Evolutionary conservation across 92 coral and sea anemone genomes (phyloP).

Genomic region (Anthopleura xanthogrammica): DNA sequence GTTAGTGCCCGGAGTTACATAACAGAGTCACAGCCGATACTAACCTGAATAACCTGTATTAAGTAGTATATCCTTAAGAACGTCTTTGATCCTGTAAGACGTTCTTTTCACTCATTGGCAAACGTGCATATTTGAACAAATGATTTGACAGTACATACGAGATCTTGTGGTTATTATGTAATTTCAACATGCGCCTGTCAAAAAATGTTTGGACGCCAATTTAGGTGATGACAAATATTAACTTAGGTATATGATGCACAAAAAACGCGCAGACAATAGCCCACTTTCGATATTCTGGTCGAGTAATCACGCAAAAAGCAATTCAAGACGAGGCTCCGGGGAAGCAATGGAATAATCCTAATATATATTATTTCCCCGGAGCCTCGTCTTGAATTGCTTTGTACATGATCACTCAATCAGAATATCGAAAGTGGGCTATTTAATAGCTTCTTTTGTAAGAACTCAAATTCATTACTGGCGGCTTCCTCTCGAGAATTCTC

Average conservation of each 20-base stretch:
- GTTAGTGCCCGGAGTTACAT: not conserved
- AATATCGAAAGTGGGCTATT: too few relatives aligned
- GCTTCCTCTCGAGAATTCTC: too few relatives aligned
- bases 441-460: not conserved
- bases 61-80: not conserved
- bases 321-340: too few relatives aligned
- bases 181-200: not conserved
- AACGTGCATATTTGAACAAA: not conserved
- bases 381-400: too few relatives aligned
- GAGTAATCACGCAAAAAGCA: too few relatives aligned
- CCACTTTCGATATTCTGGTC: too few relatives aligned
- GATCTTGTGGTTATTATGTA: not conserved
- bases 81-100: not conserved
- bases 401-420: too few relatives aligned
- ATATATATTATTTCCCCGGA: too few relatives aligned
- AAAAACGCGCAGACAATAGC: not conserved
- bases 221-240: not conserved
- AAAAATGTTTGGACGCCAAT: not conserved
- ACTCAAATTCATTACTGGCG: too few relatives aligned
- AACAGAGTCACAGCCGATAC: not conserved
- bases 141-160: not conserved
- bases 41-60: not conserved
- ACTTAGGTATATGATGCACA: not conserved
- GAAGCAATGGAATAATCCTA: too few relatives aligned
- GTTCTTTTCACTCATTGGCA: not conserved